phyloP scores from a whole-genome alignment of 2,888 invertebrate species.

The Caenorhabditis becei region DNA sequence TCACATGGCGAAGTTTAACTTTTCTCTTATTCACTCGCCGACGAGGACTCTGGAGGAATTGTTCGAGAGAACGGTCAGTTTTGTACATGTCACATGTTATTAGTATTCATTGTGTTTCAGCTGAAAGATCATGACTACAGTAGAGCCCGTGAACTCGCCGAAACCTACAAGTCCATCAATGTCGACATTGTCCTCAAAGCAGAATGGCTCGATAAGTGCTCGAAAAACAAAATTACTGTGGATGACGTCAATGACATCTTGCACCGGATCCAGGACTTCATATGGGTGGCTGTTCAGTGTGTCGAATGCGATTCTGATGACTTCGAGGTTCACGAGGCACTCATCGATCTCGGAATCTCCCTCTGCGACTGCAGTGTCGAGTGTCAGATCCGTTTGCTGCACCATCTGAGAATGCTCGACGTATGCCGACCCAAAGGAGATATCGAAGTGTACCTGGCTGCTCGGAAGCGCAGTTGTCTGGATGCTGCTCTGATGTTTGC shows the following conservation, averaged over 20 bases:
- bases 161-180: slow-evolving; percentile 60
- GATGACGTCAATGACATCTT: slow-evolving; percentile 66
- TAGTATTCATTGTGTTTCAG: slow-evolving; percentile 51
- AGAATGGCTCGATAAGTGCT: slow-evolving; percentile 70
- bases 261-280: slow-evolving; percentile 57
- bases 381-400: slow-evolving; percentile 55
- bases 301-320: slow-evolving; percentile 40
- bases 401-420: slow-evolving; percentile 58
- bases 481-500: slow-evolving; percentile 67
- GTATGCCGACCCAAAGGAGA: slow-evolving; percentile 58
- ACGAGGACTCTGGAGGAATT: slow-evolving; percentile 70
- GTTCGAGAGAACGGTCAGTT: slow-evolving; percentile 67
- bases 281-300: slow-evolving; percentile 69
- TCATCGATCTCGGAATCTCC: slow-evolving; percentile 57
- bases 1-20: slow-evolving; percentile 65
- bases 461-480: slow-evolving; percentile 57
- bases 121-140: slow-evolving; percentile 64
- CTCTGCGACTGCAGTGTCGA: slow-evolving; percentile 40
- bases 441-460: slow-evolving; percentile 61
- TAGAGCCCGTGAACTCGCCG: slow-evolving; percentile 62
- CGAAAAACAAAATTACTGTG: slow-evolving; percentile 49
- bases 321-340: slow-evolving; percentile 59
- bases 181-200: slow-evolving; percentile 67
- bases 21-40: slow-evolving; percentile 66
- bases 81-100: neutral